Evolutionary conservation across 2,113 vertebrate species (phyloP).

Genomic region (Rattus rattus): DNA sequence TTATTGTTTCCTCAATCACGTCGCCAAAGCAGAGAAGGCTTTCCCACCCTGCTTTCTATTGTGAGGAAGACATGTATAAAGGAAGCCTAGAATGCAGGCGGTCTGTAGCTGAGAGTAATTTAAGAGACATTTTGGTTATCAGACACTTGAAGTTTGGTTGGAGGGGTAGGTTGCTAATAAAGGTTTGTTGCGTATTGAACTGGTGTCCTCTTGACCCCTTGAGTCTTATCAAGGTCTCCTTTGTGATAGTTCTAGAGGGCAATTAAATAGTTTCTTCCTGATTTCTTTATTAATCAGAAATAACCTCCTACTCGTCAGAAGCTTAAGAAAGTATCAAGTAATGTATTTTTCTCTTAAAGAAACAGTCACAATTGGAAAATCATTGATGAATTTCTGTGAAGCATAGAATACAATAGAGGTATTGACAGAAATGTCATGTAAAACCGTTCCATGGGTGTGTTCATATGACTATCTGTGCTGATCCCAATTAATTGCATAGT

Average conservation of each 20-base stretch:
- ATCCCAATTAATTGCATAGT: background rate
- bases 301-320: constrained; percentile 28
- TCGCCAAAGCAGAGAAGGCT: background rate
- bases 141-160: background rate
- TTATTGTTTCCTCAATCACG: background rate
- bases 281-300: constrained; percentile 4
- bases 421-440: background rate
- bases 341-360: background rate
- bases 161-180: background rate
- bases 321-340: background rate
- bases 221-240: background rate
- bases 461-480: background rate
- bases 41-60: background rate
- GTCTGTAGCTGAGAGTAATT: background rate
- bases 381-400: background rate
- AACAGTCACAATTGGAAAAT: background rate
- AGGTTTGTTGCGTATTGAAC: background rate
- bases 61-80: background rate
- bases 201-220: background rate
- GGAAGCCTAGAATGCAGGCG: background rate
- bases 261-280: background rate
- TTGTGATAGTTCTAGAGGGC: background rate
- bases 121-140: background rate
- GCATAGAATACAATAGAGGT: background rate
- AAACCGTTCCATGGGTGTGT: background rate